Evolutionary conservation across 2,113 vertebrate genomes (phyloP).

Genomic region (Centropus unirufus): DNA sequence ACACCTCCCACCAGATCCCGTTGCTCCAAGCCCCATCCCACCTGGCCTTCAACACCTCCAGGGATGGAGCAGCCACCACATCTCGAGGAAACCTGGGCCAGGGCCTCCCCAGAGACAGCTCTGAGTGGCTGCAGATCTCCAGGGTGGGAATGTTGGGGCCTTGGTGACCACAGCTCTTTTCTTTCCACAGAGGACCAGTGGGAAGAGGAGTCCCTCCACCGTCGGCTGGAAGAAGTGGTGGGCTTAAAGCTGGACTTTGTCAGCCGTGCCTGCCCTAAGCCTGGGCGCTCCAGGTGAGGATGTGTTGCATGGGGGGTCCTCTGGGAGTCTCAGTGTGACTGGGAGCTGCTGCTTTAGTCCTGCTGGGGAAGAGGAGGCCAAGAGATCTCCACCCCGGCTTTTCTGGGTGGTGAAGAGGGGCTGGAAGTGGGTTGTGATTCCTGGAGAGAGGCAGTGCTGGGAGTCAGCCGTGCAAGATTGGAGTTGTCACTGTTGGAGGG

Average conservation of each 20-base stretch:
- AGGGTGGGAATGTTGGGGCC: fast-evolving
- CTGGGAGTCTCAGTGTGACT: fast-evolving
- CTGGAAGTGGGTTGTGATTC: not conserved
- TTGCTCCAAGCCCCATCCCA: too few relatives aligned
- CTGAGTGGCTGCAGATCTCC: not conserved
- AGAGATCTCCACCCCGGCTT: not conserved
- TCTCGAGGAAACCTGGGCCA: too few relatives aligned
- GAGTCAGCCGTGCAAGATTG: fast-evolving
- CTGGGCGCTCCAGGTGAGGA: fast-evolving
- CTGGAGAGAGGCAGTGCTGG: not conserved
- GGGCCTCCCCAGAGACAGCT: too few relatives aligned
- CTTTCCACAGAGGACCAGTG: not conserved
- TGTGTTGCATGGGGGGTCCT: not conserved
- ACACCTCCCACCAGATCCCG: too few relatives aligned
- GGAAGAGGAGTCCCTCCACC: constrained; percentile 35
- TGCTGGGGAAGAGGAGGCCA: not conserved
- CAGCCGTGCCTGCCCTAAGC: constrained; percentile 54
- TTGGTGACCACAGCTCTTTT: not conserved
- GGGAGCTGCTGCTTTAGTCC: not conserved
- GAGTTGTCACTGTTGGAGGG: not conserved
- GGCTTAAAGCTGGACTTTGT: constrained; percentile 42
- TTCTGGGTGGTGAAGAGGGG: not conserved
- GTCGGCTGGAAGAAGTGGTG: not conserved
- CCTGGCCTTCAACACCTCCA: too few relatives aligned
- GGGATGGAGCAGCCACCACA: too few relatives aligned